These are phyloP conservation scores for Ceraclea dissimilis DNA, from an alignment of 2,888 invertebrate genomes.

Conservation along the genomic window DNA sequence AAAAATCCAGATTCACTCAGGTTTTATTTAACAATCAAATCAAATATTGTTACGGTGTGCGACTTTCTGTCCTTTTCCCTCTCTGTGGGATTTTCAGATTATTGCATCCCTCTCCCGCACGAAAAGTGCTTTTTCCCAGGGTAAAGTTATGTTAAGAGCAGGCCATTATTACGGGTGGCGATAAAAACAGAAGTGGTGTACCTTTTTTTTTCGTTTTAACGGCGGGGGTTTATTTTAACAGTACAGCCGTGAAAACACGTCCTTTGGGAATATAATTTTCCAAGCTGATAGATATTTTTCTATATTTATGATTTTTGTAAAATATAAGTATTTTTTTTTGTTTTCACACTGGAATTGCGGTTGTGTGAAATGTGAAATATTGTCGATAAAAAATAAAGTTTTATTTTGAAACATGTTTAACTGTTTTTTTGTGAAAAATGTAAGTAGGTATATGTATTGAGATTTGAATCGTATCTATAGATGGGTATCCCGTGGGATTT, in stretches of 20 bases:
- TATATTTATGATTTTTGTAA: neutral
- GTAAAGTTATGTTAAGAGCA: conserved; percentile 24
- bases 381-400: no score
- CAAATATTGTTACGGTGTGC: conserved; percentile 25
- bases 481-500: no score
- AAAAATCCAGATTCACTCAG: conserved; percentile 14
- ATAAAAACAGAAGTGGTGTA: conserved; percentile 20
- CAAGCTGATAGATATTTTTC: neutral
- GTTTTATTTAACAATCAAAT: conserved; percentile 26
- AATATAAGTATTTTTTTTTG: no score
- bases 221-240: neutral
- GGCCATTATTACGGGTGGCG: conserved; percentile 23
- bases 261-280: conserved; percentile 9
- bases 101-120: conserved; percentile 10
- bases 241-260: conserved; percentile 7
- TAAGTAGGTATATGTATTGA: no score
- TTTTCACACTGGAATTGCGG: no score
- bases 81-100: conserved; percentile 6
- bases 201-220: conserved; percentile 8
- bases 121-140: conserved; percentile 11
- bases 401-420: no score
- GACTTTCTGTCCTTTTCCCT: conserved; percentile 12
- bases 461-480: no score
- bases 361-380: no score
- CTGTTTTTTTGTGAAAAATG: no score